phyloP scores from a whole-genome alignment of 2,113 vertebrate genomes.

The Heteronetta atricapilla region DNA sequence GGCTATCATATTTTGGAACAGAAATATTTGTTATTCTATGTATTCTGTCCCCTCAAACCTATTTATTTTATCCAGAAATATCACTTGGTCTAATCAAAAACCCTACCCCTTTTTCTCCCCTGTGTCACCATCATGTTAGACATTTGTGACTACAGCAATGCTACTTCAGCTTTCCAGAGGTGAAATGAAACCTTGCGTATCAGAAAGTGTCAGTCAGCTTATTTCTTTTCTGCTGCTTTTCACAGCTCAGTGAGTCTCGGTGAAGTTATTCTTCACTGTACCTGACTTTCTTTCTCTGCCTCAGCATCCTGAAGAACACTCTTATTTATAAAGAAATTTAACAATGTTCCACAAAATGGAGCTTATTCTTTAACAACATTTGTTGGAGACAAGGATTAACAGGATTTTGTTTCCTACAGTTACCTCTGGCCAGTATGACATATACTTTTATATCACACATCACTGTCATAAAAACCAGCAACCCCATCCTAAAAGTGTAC shows the following conservation, averaged over 20 bases:
- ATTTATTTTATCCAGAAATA: background rate
- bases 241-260: background rate
- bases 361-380: background rate
- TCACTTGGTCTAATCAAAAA: background rate
- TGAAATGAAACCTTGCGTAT: background rate
- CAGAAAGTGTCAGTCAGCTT: background rate
- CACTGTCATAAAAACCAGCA: background rate
- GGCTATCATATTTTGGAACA: background rate
- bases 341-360: background rate
- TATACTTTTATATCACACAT: rapidly evolving
- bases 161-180: background rate
- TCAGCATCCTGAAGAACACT: background rate
- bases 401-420: background rate
- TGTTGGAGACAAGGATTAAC: background rate
- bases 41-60: rapidly evolving
- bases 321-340: background rate
- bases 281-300: background rate
- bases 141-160: background rate
- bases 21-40: background rate
- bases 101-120: background rate
- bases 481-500: background rate
- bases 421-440: background rate
- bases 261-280: background rate
- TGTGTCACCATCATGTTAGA: background rate
- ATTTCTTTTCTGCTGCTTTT: background rate